Conservation (phyloP, 2,113 vertebrate genomes). For the Gymnarchus niloticus region DNA sequence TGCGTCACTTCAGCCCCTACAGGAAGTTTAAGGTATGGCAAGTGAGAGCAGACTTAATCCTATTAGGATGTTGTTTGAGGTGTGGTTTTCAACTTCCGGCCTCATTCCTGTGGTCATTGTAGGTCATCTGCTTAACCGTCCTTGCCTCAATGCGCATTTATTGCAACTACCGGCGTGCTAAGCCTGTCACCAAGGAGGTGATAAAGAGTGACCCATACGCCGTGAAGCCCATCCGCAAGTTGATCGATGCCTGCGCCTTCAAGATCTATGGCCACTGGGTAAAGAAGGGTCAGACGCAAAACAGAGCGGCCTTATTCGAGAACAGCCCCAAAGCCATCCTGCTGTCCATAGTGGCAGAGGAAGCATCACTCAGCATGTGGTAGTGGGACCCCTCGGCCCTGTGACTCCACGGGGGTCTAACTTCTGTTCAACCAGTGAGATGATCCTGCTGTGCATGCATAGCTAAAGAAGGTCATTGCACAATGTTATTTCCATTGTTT, state of each 20-base stretch:
- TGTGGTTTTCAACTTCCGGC: neutral
- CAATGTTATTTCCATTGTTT: neutral
- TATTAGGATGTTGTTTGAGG: neutral
- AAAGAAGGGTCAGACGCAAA: slow-evolving; percentile 95
- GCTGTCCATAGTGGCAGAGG: slow-evolving; percentile 64
- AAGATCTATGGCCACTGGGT: slow-evolving; percentile 97
- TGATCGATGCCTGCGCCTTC: slow-evolving; percentile 92
- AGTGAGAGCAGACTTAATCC: neutral
- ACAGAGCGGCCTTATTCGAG: slow-evolving; percentile 92
- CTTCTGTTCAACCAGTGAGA: too few species aligned
- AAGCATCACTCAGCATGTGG: slow-evolving; percentile 44
- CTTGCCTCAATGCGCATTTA: slow-evolving; percentile 88
- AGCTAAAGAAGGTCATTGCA: too few species aligned
- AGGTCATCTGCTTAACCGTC: slow-evolving; percentile 88
- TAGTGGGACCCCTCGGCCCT: slow-evolving; percentile 34
- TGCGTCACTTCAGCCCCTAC: slow-evolving; percentile 86
- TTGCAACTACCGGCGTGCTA: slow-evolving; percentile 82
- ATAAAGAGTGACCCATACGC: slow-evolving; percentile 85
- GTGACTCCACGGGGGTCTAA: neutral
- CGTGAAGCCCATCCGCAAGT: slow-evolving; percentile 80
- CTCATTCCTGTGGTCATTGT: slow-evolving; percentile 6
- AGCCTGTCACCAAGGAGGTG: slow-evolving; percentile 82
- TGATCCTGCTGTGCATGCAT: neutral
- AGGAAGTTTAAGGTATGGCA: slow-evolving; percentile 82
- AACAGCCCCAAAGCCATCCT: slow-evolving; percentile 90